phyloP scores from a whole-genome alignment of 2,888 invertebrate species.

The Tribolium freemani region DNA sequence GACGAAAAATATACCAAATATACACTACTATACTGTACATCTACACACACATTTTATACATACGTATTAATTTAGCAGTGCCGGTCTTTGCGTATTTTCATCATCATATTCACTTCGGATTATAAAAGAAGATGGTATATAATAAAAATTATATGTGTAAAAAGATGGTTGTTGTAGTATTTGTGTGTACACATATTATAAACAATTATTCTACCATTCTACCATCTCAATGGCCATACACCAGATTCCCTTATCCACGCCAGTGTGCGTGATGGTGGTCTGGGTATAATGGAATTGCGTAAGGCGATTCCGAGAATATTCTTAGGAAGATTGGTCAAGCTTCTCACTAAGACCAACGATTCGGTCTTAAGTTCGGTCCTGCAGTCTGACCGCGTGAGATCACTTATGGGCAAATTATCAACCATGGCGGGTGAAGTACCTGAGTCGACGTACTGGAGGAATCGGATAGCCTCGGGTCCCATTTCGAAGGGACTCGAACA shows the following conservation, averaged over 20 bases:
- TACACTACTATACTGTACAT: too few species aligned
- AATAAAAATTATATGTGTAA: too few species aligned
- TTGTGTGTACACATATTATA: too few species aligned
- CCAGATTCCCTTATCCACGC: slow-evolving; percentile 10
- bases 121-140: too few species aligned
- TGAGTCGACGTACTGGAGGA: slow-evolving; percentile 18
- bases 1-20: too few species aligned
- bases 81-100: too few species aligned
- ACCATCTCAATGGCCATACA: slow-evolving; percentile 21
- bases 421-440: slow-evolving; percentile 16
- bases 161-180: too few species aligned
- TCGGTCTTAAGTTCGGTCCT: slow-evolving; percentile 13
- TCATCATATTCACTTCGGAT: too few species aligned
- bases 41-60: too few species aligned
- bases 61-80: too few species aligned
- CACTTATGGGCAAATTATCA: not conserved
- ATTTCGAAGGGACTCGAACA: slow-evolving; percentile 30
- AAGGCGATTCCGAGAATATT: slow-evolving; percentile 40
- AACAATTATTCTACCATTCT: too few species aligned
- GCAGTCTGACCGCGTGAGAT: slow-evolving; percentile 1
- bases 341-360: slow-evolving; percentile 25
- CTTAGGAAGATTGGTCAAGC: slow-evolving; percentile 26
- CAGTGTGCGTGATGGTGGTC: slow-evolving; percentile 49
- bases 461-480: slow-evolving; percentile 14
- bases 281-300: slow-evolving; percentile 52